phyloP scores from a whole-genome alignment of 2,888 invertebrate genomes.

The Tipula confusa region DNA sequence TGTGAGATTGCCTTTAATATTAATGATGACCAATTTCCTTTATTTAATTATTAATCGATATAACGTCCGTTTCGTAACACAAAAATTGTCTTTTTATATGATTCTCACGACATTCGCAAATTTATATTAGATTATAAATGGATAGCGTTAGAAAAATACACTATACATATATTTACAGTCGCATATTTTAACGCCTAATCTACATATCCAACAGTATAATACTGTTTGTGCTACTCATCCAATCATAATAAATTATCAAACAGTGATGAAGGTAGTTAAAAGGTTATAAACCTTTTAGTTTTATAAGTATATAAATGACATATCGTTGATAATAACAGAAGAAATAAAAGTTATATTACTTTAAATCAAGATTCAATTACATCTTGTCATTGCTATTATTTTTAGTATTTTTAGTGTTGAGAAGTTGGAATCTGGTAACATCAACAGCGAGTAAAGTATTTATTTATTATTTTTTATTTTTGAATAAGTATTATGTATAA shows the following conservation, averaged over 20 bases:
- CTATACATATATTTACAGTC: background rate
- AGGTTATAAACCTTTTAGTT: background rate
- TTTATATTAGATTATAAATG: background rate
- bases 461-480: background rate
- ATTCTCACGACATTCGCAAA: background rate
- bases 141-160: background rate
- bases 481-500: too few species aligned
- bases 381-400: background rate
- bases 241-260: background rate
- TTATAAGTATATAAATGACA: background rate
- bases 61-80: background rate
- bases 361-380: background rate
- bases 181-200: background rate
- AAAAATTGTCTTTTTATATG: background rate
- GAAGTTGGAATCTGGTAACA: background rate
- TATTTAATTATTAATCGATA: background rate
- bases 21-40: background rate
- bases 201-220: background rate
- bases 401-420: background rate
- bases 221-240: background rate
- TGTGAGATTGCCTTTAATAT: background rate
- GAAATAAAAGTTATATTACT: background rate
- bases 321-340: background rate
- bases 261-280: background rate
- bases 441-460: background rate